Evolutionary conservation across 2,888 invertebrate genomes (phyloP), one percentile per base, ranked within the genome.

Genomic region (Lithophane ornitopus): DNA sequence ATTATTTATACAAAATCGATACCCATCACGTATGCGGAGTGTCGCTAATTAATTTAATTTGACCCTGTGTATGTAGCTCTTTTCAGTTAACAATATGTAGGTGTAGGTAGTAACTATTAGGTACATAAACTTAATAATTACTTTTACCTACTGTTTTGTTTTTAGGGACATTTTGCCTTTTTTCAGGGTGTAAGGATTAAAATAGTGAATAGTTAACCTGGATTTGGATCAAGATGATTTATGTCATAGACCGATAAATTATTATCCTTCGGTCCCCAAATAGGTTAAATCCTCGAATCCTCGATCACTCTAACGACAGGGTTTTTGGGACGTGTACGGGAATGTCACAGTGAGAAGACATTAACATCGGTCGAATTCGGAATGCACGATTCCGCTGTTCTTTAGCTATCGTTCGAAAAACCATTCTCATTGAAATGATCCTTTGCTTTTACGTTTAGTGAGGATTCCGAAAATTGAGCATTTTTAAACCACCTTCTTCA

Each of bases 261-360:
- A 26, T 67, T 72, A 56, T 58, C 44, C 16, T 39, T 39, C 46
- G 6, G 16, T 34, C 39, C 39, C 26, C 9, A 61, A 70, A 71
- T 49, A 49, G 12, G n/a, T 74, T 74, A 34, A 34, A 28, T 59
- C 49, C 46, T 73, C 22, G 7, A 71, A 58, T 54, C 44, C 26
- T 58, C 46, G 22, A 46, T 65, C 52, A 68, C 16, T 71, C 41
- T 67, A 41, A 73, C 39, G 39, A 26, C 39, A 58, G 16, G 46
- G 46, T 58, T 19, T 46, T 46, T 22, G 26, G 39, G 26, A 71
- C 12, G 58, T 28, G 28, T 44, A 44, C 28, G 12, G 28, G 39
- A 44, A 28, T 41, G 68, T 44, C 41, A n/a, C n/a, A n/a, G 41
- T 14, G 19, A 26, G 16, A 26, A 39, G 46, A 69, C 56, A 69